phyloP scores from a whole-genome alignment of 1,140 invertebrate genomes.

The Pteromalus puparum region DNA sequence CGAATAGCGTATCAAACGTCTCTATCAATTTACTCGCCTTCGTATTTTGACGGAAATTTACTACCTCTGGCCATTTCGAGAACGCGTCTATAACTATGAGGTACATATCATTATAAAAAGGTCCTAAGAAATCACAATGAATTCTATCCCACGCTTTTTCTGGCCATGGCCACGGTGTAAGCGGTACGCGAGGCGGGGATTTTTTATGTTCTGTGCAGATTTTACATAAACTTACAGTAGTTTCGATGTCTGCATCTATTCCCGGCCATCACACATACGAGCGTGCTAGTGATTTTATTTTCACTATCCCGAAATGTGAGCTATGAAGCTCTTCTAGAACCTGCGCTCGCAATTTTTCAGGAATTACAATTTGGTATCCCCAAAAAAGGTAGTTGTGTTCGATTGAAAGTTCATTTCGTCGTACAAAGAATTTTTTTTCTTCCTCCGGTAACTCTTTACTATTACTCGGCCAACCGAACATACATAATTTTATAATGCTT shows the following conservation, averaged over 20 bases:
- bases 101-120: constrained; percentile 65
- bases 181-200: constrained; percentile 54
- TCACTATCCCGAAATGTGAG: constrained; percentile 69
- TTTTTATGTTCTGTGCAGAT: constrained; percentile 59
- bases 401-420: too few species aligned
- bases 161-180: constrained; percentile 69
- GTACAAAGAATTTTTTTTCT: too few species aligned
- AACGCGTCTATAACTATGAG: constrained; percentile 70
- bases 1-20: constrained; percentile 37
- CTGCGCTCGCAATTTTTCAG: constrained; percentile 55
- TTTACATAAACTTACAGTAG: constrained; percentile 49
- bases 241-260: constrained; percentile 70
- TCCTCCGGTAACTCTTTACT: too few species aligned
- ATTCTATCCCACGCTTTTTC: constrained; percentile 55
- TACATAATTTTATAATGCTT: too few species aligned
- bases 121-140: constrained; percentile 74
- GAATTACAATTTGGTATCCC: constrained; percentile 66
- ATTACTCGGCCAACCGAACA: background rate
- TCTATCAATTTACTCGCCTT: constrained; percentile 50
- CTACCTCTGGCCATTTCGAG: constrained; percentile 69
- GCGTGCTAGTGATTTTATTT: constrained; percentile 70
- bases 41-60: constrained; percentile 26
- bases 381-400: too few species aligned
- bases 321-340: constrained; percentile 66
- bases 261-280: constrained; percentile 71